Conservation (phyloP, 1,140 invertebrate genomes). For the Cyclargus thomasi region DNA sequence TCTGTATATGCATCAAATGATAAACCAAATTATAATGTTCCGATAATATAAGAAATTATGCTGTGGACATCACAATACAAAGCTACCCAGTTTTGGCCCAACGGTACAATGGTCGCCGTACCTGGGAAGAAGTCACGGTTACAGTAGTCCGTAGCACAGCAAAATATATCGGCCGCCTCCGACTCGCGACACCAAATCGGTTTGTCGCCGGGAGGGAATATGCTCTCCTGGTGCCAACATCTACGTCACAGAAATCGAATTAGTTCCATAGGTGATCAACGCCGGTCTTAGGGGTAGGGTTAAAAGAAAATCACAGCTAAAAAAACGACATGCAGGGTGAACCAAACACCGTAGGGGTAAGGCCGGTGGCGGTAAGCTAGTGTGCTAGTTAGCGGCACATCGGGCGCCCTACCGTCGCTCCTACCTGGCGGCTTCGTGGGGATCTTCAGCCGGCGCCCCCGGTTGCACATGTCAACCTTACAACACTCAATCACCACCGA, state of each 20-base stretch:
- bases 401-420: conserved; percentile 47
- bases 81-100: conserved; percentile 51
- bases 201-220: conserved; percentile 77
- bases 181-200: conserved; percentile 78
- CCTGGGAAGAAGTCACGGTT: conserved; percentile 73
- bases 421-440: conserved; percentile 73
- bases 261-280: conserved; percentile 50
- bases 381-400: conserved; percentile 47
- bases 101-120: conserved; percentile 55
- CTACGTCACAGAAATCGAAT: conserved; percentile 65
- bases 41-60: conserved; percentile 32
- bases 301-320: conserved; percentile 1
- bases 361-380: conserved; percentile 38
- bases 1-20: conserved; percentile 6
- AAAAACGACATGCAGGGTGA: conserved; percentile 41
- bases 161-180: conserved; percentile 75
- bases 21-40: conserved; percentile 11
- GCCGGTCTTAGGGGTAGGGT: conserved; percentile 45
- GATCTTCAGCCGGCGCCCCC: conserved; percentile 66
- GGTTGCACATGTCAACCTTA: conserved; percentile 76
- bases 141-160: conserved; percentile 79
- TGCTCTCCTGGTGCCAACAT: conserved; percentile 74
- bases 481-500: conserved; percentile 69
- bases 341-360: conserved; percentile 36
- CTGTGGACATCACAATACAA: conserved; percentile 58